phyloP scores from a whole-genome alignment of 2,888 invertebrate species.

The Agrypnus murinus region DNA sequence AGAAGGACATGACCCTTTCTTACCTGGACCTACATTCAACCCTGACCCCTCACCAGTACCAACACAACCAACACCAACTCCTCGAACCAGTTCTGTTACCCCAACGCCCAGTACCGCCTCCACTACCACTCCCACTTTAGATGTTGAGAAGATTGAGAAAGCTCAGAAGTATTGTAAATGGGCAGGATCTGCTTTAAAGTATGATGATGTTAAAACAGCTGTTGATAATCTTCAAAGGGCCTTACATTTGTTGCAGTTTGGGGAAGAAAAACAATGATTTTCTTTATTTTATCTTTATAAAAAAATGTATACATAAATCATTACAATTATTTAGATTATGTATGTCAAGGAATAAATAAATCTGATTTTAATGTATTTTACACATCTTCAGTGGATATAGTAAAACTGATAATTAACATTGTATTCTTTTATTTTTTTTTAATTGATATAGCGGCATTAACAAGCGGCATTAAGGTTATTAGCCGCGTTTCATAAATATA shows the following conservation, averaged over 20 bases:
- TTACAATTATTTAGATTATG: no score
- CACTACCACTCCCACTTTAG: conserved; percentile 54
- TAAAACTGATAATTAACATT: no score
- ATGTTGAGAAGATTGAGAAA: conserved; percentile 81
- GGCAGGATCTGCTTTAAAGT: conserved; percentile 96
- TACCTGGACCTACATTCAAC: conserved; percentile 37
- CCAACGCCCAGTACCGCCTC: conserved; percentile 27
- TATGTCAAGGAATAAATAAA: no score
- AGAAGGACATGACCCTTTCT: not conserved
- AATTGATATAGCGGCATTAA: no score
- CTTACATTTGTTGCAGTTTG: conserved; percentile 87
- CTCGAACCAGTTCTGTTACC: conserved; percentile 29
- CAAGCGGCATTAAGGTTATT: no score
- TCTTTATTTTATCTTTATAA: no score
- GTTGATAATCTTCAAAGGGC: conserved; percentile 92
- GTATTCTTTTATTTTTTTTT: no score
- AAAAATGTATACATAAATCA: no score
- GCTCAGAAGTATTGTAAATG: conserved; percentile 98
- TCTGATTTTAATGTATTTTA: no score
- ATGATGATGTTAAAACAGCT: conserved; percentile 94
- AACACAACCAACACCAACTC: conserved; percentile 46
- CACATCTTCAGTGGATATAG: no score
- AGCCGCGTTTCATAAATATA: no score
- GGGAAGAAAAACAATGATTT: no score
- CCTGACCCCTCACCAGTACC: conserved; percentile 55